Evolutionary conservation across 1,140 invertebrate species (phyloP).

Genomic region (Drosophila bipectinata): DNA sequence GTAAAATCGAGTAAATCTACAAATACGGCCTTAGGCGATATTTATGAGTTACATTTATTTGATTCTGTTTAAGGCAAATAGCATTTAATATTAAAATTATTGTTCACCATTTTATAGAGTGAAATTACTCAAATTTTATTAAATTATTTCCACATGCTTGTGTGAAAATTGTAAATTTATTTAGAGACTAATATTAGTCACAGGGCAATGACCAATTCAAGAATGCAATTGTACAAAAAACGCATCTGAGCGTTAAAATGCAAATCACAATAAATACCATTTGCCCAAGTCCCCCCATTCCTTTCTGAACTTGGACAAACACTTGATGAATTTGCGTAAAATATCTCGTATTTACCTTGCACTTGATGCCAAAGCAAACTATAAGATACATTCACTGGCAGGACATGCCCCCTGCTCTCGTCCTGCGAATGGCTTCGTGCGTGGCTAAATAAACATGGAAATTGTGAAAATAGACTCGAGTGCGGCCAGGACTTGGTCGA

Average conservation of each 20-base stretch:
- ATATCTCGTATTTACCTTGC: constrained; percentile 82
- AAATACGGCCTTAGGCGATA: background rate
- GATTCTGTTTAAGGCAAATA: background rate
- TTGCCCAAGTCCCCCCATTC: constrained; percentile 18
- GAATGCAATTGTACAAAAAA: constrained; percentile 62
- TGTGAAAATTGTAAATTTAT: background rate
- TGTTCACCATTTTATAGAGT: too few species aligned
- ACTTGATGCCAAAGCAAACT: constrained; percentile 79
- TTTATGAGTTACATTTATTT: background rate
- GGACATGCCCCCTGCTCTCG: constrained; percentile 7
- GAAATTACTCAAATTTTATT: too few species aligned
- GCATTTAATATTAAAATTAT: background rate
- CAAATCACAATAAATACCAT: constrained; percentile 77
- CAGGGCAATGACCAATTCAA: constrained; percentile 55
- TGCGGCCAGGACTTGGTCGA: constrained; percentile 32
- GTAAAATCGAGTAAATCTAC: background rate
- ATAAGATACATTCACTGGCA: constrained; percentile 46
- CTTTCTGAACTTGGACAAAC: constrained; percentile 46
- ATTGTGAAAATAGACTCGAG: constrained; percentile 75
- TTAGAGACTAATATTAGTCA: background rate
- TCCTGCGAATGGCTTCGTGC: constrained; percentile 39
- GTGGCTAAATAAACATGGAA: constrained; percentile 75
- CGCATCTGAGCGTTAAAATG: constrained; percentile 78
- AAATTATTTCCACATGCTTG: too few species aligned
- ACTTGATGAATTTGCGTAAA: constrained; percentile 80